Base-by-base conservation (phyloP, 2,888 invertebrate species). In the Drosophila crucigera region DNA sequence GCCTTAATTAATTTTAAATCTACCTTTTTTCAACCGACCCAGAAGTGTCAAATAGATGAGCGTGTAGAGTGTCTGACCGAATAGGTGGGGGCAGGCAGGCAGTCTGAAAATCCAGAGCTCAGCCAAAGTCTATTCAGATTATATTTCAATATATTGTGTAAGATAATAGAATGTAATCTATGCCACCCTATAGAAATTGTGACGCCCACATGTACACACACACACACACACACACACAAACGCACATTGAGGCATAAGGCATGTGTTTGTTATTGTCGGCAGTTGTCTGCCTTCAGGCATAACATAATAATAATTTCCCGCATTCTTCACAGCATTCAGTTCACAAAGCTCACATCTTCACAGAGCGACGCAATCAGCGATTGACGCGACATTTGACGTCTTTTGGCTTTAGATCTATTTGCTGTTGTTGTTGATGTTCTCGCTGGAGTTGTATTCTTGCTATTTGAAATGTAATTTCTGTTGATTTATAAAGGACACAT, bases 401-500 rank as follows among this genome's bases (percentile, higher is more conserved):
- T 75, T 76, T 89, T 89, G 89, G 74, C 87, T 82, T 86, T 79
- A 68, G 82, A 86, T 82, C 79, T 78, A 43, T 47, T 25, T 33
- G 16, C 4, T 39, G 39, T 14, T 39, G 37, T 37, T 52, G 53
- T 49, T 70, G 63, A 59, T 70, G 68, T 53, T 66, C 47, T 28
- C 16, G 25, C 16, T 25, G 25, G 16, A 16, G 41, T 39, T 59
- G 35, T 35, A 86, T 82, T 82, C 89, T 76, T 72, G 80, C 84
- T 80, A 84, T 89, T 87, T 61, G 73, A 82, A 87, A 78, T 89
- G 80, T 82, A 89, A 89, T 84, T 85, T 82, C 67, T 67, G 79
- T 66, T 85, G 85, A 85, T 87, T 89, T 84, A 84, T 84, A 89
- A 87, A 76, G 70, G 77, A 87, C 77, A 79, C 84, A 67, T 66